Conservation (phyloP, 2,797 vertebrate genomes). For the Sebastes elongatus region DNA sequence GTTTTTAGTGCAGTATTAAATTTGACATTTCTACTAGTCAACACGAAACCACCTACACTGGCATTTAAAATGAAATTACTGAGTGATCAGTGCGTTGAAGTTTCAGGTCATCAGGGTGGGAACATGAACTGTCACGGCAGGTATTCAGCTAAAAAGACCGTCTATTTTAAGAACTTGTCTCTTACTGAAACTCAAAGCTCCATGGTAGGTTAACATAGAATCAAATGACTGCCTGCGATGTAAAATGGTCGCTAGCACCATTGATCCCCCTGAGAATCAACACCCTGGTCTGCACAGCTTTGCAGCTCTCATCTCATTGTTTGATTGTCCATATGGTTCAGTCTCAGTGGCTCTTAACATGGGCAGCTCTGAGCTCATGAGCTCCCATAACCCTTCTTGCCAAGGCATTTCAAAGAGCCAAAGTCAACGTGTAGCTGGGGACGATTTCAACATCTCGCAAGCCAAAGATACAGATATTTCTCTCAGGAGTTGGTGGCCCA, state of each 20-base stretch:
- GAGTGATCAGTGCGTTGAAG: neutral
- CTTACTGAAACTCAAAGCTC: neutral
- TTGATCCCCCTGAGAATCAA: neutral
- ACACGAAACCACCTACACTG: constrained; percentile 11
- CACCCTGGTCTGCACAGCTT: neutral
- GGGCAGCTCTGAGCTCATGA: neutral
- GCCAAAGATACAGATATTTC: neutral
- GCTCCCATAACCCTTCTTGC: constrained; percentile 5
- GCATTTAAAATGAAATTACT: constrained; percentile 31
- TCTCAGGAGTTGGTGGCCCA: neutral
- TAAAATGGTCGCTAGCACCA: neutral
- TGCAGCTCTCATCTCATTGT: constrained; percentile 17
- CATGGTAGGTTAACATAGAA: neutral
- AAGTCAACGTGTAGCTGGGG: neutral
- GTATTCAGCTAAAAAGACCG: neutral
- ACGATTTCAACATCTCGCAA: neutral
- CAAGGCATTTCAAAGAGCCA: constrained; percentile 11
- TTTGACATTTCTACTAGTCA: constrained; percentile 27
- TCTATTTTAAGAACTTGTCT: neutral
- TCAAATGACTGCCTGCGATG: neutral
- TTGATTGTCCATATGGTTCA: constrained; percentile 16
- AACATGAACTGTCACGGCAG: neutral
- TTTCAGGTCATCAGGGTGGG: neutral
- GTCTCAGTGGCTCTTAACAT: constrained; percentile 14
- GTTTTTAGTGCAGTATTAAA: constrained; percentile 19